Base-by-base conservation (phyloP, 2,797 vertebrate species). In the Antennarius maculatus region DNA sequence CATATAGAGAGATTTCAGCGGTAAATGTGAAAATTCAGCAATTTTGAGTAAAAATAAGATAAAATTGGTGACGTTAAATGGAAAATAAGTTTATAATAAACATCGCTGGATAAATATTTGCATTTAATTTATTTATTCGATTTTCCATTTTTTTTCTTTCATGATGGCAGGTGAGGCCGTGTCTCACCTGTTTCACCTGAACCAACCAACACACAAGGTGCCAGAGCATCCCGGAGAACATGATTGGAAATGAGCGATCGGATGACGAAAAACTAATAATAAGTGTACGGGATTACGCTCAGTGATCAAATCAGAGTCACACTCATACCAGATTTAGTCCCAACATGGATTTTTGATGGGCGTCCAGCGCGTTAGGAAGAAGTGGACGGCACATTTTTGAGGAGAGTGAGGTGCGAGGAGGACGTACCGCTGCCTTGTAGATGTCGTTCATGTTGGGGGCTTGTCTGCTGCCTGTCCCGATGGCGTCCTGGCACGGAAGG, bases 381-480 rank as follows among this genome's bases (percentile, higher is more conserved):
- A 18, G 18, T 47, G 31, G 57, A 34, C 50, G 72, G 34, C 73
- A 68, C 57, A 48, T 23, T 56, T 41, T 48, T 28, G 31, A 2
- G 31, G 7, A 8, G 29, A 47, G 37, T 62, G 67, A 66, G 54
- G 15, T n/a, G 43, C 14, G 31, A 56, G 65, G 54, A 43, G 42
- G 65, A 90, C 92, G 60, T 91, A 94, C 93, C 92, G 93, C 93
- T 82, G 93, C 93, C 86, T 94, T 94, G 91, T 94, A 94, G 90
- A 94, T 94, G 86, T 94, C 93, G 77, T 94, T 94, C 93, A 94
- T 94, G 81, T 77, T 86, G 88, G 79, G 71, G 70, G 78, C 73
- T 90, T 27, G 80, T 82, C 77, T 69, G 84, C 83, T 85, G 75
- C 85, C 82, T 76, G 89, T 88, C 74, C 77, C 68, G 76, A 66